Percentiles rank a stretch among this genome's conserved stretches.
Conservation (phyloP, 2,888 invertebrate species). For the Cerastoderma edule region DNA sequence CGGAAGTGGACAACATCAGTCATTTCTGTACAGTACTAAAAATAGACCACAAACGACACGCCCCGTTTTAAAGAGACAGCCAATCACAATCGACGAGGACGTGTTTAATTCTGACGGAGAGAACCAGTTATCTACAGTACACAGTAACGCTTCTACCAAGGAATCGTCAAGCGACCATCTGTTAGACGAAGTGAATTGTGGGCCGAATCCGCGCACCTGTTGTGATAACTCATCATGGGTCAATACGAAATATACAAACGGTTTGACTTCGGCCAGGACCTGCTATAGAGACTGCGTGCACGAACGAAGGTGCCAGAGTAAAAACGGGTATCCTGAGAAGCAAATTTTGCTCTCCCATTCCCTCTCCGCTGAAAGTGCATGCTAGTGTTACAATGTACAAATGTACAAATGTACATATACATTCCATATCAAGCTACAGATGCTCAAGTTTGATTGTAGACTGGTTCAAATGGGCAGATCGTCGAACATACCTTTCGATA, state of each 20-base stretch:
- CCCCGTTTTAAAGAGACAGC: conserved; percentile 8
- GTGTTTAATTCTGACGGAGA: not conserved
- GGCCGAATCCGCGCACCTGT: not conserved
- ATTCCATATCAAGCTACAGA: too few relatives aligned
- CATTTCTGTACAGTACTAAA: conserved; percentile 34
- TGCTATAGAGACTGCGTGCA: conserved; percentile 17
- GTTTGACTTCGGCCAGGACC: not conserved
- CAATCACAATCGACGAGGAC: conserved; percentile 19
- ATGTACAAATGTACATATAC: too few relatives aligned
- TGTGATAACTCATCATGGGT: conserved; percentile 1
- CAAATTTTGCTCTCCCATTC: conserved; percentile 13
- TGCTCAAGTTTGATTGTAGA: too few relatives aligned
- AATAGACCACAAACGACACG: not conserved
- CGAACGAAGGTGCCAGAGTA: not conserved
- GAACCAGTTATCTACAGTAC: not conserved
- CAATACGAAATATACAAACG: conserved; percentile 18
- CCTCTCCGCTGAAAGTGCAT: conserved; percentile 11
- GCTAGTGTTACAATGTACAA: too few relatives aligned
- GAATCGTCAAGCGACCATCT: conserved; percentile 10
- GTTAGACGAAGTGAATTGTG: conserved; percentile 1
- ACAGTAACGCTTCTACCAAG: conserved; percentile 6
- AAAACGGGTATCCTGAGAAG: not conserved
- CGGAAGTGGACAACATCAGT: conserved; percentile 46
- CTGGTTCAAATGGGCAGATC: too few relatives aligned
- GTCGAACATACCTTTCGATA: too few relatives aligned